Base-by-base conservation (phyloP, 1,140 invertebrate genomes). In the Scylla paramamosain region DNA sequence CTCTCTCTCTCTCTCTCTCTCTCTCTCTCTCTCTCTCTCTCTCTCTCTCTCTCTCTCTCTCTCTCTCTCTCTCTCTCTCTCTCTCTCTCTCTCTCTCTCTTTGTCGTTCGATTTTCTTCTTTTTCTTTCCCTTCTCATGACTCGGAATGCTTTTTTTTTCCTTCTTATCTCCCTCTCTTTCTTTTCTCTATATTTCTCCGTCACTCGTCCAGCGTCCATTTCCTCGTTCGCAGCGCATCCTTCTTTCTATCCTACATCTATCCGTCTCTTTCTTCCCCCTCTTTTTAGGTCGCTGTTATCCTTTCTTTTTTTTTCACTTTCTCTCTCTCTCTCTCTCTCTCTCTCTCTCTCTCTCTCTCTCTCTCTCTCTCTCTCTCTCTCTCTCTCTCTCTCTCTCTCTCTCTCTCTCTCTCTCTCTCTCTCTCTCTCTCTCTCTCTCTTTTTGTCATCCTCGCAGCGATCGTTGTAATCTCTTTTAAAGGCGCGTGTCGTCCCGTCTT, bases 21-120 rank as follows among this genome's bases (percentile, higher is more conserved):
- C 39, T 52, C 16, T 90, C 88, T 90, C 46, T 90, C 88, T 90
- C 16, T 52, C 46, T 90, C 29, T 86, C 83, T 39, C 46, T 39
- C 39, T 88, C 86, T 88, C 39, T 39, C 39, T 88, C 86, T 88
- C 39, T 39, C 39, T 88, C 86, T 88, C 39, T 39, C 39, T 88
- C 86, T 88, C 39, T 39, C 39, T 88, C 86, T 88, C 39, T 39
- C 39, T 88, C 86, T 88, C 39, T 39, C 39, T 88, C 86, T 88
- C 39, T 39, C 39, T 88, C 86, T 88, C 39, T 39, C 39, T 88
- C 86, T 88, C 32, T 90, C 46, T 39, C 88, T 52, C 88, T 90
- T 16, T 90, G 4, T 59, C 16, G 32, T n/a, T 16, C 46, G 10
- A 39, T 91, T 48, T 52, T 52, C 46, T n/a, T 28, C 89, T 52